phyloP scores from a whole-genome alignment of 2,888 invertebrate species.

The Philaethria dido region DNA sequence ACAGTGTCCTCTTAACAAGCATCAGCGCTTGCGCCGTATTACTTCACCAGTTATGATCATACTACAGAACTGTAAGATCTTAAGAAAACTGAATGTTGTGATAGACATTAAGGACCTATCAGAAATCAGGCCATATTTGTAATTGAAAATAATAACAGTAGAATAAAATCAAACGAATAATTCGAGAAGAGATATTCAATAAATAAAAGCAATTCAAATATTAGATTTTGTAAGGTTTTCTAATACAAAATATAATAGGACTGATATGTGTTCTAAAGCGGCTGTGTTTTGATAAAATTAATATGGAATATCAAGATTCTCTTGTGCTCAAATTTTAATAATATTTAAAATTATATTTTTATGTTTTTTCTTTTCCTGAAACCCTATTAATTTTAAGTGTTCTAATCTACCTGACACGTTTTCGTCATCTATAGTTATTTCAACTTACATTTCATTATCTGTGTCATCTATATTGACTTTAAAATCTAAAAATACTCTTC shows the following conservation, averaged over 20 bases:
- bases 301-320: background rate
- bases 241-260: background rate
- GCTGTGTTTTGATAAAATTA: background rate
- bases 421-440: background rate
- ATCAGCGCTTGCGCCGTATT: conserved; percentile 49
- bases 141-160: background rate
- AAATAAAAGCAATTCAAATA: background rate
- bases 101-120: conserved; percentile 58
- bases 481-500: background rate
- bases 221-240: background rate
- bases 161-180: background rate
- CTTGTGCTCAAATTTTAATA: no score
- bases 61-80: conserved; percentile 36
- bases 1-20: conserved; percentile 44
- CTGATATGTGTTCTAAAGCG: background rate
- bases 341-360: no score
- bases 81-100: conserved; percentile 81
- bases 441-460: background rate
- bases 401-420: no score
- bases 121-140: conserved; percentile 32
- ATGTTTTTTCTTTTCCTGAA: background rate
- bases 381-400: no score
- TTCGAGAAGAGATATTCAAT: background rate
- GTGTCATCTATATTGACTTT: no score
- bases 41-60: conserved; percentile 48